Conservation (phyloP, 1,140 invertebrate genomes). For the Macrostomum lignano region DNA sequence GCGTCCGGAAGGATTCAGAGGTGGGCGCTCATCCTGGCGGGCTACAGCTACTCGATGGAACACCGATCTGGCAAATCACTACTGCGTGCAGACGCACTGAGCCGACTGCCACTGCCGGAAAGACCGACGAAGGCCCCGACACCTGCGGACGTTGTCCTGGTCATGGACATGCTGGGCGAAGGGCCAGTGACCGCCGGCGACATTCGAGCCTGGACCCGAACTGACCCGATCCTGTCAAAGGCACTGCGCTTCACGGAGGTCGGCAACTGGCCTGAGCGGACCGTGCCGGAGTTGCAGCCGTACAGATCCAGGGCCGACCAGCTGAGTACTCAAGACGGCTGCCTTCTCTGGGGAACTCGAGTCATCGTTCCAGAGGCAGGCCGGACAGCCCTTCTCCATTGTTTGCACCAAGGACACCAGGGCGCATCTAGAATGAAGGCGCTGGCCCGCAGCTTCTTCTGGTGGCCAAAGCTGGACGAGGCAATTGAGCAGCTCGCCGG, state of each 20-base stretch:
- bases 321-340: too few species aligned
- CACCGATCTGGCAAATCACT: slow-evolving; percentile 11
- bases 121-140: too few species aligned
- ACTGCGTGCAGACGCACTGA: slow-evolving; percentile 13
- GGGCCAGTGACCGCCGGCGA: too few species aligned
- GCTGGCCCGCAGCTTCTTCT: slow-evolving; percentile 20
- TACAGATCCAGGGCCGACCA: too few species aligned
- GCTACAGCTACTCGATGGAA: slow-evolving; percentile 17
- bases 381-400: slow-evolving; percentile 12
- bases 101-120: too few species aligned
- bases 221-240: too few species aligned
- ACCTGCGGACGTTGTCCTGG: too few species aligned
- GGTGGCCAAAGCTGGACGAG: slow-evolving; percentile 26
- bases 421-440: slow-evolving; percentile 27
- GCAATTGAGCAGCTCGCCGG: slow-evolving; percentile 14
- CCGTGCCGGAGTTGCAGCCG: too few species aligned
- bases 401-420: slow-evolving; percentile 23
- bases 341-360: slow-evolving; percentile 7
- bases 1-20: slow-evolving; percentile 15
- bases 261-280: too few species aligned
- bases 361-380: slow-evolving; percentile 11
- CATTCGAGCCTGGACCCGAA: too few species aligned
- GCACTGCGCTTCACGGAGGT: too few species aligned
- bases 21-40: slow-evolving; percentile 17
- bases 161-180: too few species aligned